Evolutionary conservation across 2,888 invertebrate genomes (phyloP), one percentile per base, ranked within the genome.

Genomic region (Orthosia gracilis): DNA sequence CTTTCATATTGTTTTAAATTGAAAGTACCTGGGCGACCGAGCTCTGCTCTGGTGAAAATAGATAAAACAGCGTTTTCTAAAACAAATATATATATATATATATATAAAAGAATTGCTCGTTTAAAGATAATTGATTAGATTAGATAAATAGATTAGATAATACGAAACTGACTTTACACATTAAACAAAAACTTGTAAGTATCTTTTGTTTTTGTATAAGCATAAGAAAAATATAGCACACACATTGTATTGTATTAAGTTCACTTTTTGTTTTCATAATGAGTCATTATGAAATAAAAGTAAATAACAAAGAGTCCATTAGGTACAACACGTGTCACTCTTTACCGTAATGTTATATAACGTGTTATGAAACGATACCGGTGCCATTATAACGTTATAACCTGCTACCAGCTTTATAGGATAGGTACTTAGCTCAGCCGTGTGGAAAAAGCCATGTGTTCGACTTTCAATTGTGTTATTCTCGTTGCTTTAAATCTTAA

Each of bases 261-360:
- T n/a, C 54, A 49, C 2, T n/a, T 76, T 67, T 65, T 13, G 54
- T 76, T 78, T 67, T 64, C 82, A 63, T 50, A 77, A 65, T 64
- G 66, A 18, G 15, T 61, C 23, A 2, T 50, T 54, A 54, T 21
- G 9, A 54, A 75, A 54, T 49, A 55, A 67, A 63, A 54, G 49
- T 52, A 66, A 49, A 50, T 61, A 65, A 63, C 21, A 63, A 63
- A 52, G 49, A 64, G 23, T 81, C 40, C 62, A 67, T 67, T 75
- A 78, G 3, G 17, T 52, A 40, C 1, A 40, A 40, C 81, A 78
- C 76, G 63, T 76, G 82, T 47, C 45, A 47, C 17, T 49, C 3
- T 54, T 58, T 45, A 76, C 58, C n/a, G 68, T 82, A 49, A 66
- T 81, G 61, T 81, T 66, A 62, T 18, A 55, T 57, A 65, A 63